phyloP scores from a whole-genome alignment of 2,888 invertebrate genomes.

The Phyto melanocephala region DNA sequence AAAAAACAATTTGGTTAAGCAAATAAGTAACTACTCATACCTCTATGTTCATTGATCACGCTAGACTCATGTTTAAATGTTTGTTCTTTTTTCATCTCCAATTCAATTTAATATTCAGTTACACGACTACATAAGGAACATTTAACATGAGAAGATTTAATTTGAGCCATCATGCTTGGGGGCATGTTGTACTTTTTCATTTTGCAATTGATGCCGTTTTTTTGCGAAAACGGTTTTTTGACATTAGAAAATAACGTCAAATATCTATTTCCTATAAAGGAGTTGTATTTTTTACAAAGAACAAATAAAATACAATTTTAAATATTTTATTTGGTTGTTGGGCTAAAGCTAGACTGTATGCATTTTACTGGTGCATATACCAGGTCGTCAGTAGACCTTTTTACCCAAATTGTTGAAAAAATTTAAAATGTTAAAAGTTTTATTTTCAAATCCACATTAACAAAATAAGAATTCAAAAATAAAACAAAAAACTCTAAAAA shows the following conservation, averaged over 20 bases:
- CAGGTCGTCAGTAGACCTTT: too few relatives aligned
- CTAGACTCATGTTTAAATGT: slow-evolving; percentile 59
- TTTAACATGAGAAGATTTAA: slow-evolving; percentile 59
- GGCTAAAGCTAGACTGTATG: too few relatives aligned
- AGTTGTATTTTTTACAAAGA: too few relatives aligned
- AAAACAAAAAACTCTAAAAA: too few relatives aligned
- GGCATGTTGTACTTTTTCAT: slow-evolving; percentile 11
- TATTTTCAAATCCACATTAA: too few relatives aligned
- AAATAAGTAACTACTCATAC: slow-evolving; percentile 27
- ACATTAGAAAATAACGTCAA: background rate
- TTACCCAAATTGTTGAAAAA: too few relatives aligned
- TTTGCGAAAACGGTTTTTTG: background rate
- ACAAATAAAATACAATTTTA: too few relatives aligned
- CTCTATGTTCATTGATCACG: slow-evolving; percentile 61
- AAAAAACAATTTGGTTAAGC: slow-evolving; percentile 33
- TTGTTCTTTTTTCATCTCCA: slow-evolving; percentile 23
- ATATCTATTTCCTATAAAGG: too few relatives aligned
- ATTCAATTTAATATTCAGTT: slow-evolving; percentile 54
- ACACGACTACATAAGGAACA: slow-evolving; percentile 45
- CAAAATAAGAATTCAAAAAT: too few relatives aligned
- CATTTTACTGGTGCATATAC: too few relatives aligned
- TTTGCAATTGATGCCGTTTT: slow-evolving; percentile 22
- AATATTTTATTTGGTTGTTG: too few relatives aligned
- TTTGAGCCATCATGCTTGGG: slow-evolving; percentile 18
- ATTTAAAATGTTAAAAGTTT: too few relatives aligned